phyloP scores from a whole-genome alignment of 2,888 invertebrate genomes.

The Caenorhabditis becei region DNA sequence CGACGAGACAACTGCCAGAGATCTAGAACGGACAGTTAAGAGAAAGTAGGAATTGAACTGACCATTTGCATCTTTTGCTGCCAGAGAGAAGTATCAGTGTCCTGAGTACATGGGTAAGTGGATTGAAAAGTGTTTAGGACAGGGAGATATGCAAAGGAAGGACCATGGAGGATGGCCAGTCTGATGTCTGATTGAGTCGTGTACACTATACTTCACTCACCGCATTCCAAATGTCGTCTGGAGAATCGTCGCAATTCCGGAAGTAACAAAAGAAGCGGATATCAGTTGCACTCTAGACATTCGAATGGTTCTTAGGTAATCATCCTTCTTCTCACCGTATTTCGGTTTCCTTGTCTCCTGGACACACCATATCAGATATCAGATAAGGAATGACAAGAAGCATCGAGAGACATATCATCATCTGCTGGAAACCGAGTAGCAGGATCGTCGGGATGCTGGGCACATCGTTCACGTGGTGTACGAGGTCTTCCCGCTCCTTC shows the following conservation, averaged over 20 bases:
- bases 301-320: neutral
- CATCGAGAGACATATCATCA: constrained; percentile 77
- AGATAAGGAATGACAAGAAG: constrained; percentile 75
- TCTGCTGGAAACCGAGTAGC: constrained; percentile 71
- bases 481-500: constrained; percentile 33
- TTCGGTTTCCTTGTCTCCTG: constrained; percentile 69
- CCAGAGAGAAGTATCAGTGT: constrained; percentile 33
- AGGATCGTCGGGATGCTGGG: constrained; percentile 48
- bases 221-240: constrained; percentile 76
- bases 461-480: constrained; percentile 57
- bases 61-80: constrained; percentile 46
- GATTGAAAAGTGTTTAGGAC: constrained; percentile 73
- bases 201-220: no score
- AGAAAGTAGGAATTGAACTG: neutral
- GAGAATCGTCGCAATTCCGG: constrained; percentile 73
- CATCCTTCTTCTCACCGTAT: constrained; percentile 48
- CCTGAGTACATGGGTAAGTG: constrained; percentile 36
- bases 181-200: no score
- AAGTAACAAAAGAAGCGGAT: constrained; percentile 75
- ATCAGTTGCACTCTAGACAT: constrained; percentile 69
- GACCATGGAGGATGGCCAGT: constrained; percentile 77
- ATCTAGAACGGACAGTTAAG: constrained; percentile 64
- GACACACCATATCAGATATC: constrained; percentile 73
- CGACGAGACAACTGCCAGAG: constrained; percentile 72
- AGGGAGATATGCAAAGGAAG: constrained; percentile 79